A percentile compares a stretch with the other conserved stretches of the same genome.
Evolutionary conservation across 2,113 vertebrate species (phyloP).

Genomic region (Nymphicus hollandicus): DNA sequence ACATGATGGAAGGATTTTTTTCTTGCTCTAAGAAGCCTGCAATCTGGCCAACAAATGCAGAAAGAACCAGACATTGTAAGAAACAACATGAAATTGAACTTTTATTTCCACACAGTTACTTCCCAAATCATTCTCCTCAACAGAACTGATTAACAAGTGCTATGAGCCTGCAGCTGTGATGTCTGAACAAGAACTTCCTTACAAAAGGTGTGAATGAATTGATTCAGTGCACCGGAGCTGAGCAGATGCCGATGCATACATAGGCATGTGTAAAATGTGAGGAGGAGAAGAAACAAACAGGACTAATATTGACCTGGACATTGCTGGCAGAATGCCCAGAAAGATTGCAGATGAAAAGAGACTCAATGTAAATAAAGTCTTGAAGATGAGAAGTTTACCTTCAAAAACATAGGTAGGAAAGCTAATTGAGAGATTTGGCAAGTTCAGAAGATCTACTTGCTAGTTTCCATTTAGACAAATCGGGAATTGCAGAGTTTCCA

Average conservation of each 20-base stretch:
- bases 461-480: neutral
- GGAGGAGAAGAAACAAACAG: neutral
- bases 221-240: neutral
- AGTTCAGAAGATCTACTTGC: neutral
- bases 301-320: neutral
- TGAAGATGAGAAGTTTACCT: neutral
- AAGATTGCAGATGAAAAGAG: neutral
- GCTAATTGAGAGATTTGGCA: neutral
- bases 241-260: fast-evolving
- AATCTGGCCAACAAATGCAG: neutral
- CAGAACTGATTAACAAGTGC: neutral
- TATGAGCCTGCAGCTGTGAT: neutral
- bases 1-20: neutral
- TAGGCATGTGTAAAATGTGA: neutral
- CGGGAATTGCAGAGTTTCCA: neutral
- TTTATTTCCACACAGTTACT: neutral
- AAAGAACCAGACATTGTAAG: neutral
- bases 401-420: neutral
- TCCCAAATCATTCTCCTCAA: neutral
- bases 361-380: neutral
- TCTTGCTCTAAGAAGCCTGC: neutral
- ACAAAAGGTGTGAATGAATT: neutral
- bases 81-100: neutral
- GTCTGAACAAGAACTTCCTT: neutral
- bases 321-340: neutral